Evolutionary conservation across 2,888 invertebrate species (phyloP).

Genomic region (Conops quadrifasciatus): DNA sequence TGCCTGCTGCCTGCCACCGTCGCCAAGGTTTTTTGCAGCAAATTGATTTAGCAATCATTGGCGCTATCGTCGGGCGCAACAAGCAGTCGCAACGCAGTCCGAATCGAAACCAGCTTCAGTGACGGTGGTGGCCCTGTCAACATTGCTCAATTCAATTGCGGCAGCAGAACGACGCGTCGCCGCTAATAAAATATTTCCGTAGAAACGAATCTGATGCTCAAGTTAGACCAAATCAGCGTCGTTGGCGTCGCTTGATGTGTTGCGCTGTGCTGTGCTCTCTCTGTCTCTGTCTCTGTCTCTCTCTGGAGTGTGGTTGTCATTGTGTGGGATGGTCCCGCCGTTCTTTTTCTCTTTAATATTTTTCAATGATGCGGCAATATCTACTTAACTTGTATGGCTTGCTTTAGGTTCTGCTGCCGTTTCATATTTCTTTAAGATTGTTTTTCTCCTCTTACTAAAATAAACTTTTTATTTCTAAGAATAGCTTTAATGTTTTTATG

Average conservation of each 20-base stretch:
- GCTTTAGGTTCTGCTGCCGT: not conserved
- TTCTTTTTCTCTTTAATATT: not conserved
- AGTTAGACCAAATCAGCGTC: not conserved
- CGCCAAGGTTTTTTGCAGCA: not conserved
- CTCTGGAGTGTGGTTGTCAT: not conserved
- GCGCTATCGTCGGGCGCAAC: not conserved
- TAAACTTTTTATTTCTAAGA: no score
- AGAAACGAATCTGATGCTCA: slow-evolving; percentile 28
- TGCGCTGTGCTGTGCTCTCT: slow-evolving; percentile 7
- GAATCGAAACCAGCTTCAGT: not conserved
- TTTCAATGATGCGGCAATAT: not conserved
- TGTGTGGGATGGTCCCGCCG: not conserved
- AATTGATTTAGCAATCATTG: slow-evolving; percentile 33
- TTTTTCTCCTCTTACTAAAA: no score
- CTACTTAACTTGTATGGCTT: not conserved
- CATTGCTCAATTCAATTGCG: not conserved
- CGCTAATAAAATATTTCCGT: slow-evolving; percentile 20
- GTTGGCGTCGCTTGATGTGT: slow-evolving; percentile 1
- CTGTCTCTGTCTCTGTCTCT: no score
- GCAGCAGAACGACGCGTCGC: not conserved
- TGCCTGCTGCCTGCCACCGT: not conserved
- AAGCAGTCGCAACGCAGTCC: not conserved
- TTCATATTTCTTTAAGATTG: not conserved
- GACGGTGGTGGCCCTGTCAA: not conserved
- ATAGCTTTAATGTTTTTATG: no score